Conservation (phyloP, 2,113 vertebrate genomes). For the Cheirogaleus medius region DNA sequence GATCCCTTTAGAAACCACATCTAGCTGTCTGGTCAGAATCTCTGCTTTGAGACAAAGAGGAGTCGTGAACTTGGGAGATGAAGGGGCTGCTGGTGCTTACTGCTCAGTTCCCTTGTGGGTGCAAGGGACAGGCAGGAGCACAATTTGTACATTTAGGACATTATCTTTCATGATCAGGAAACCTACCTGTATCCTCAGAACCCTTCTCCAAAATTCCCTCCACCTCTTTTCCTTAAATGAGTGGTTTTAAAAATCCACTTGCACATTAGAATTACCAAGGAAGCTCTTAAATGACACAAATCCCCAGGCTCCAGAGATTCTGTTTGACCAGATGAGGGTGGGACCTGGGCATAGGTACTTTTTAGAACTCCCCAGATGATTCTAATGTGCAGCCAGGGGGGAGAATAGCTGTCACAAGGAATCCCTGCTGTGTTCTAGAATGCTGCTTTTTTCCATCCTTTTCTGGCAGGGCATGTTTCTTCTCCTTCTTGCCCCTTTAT, state of each 20-base stretch:
- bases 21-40: not conserved
- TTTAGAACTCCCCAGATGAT: not conserved
- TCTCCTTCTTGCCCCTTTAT: not conserved
- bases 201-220: not conserved
- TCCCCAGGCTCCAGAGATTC: not conserved
- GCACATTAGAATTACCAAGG: not conserved
- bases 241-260: not conserved
- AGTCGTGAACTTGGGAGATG: not conserved
- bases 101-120: not conserved
- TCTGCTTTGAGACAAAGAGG: not conserved
- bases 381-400: not conserved
- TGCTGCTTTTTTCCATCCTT: not conserved
- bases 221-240: not conserved
- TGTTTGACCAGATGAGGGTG: not conserved
- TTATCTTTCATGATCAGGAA: not conserved
- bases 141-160: not conserved
- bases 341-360: not conserved
- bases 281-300: not conserved
- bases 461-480: not conserved
- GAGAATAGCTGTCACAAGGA: not conserved
- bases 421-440: not conserved
- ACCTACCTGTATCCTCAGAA: not conserved
- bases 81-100: not conserved
- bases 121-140: rapidly evolving
- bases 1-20: not conserved